Evolutionary conservation across 1,140 invertebrate genomes (phyloP), one percentile per base, ranked within the genome.

Genomic region (Bombus sibiricus): DNA sequence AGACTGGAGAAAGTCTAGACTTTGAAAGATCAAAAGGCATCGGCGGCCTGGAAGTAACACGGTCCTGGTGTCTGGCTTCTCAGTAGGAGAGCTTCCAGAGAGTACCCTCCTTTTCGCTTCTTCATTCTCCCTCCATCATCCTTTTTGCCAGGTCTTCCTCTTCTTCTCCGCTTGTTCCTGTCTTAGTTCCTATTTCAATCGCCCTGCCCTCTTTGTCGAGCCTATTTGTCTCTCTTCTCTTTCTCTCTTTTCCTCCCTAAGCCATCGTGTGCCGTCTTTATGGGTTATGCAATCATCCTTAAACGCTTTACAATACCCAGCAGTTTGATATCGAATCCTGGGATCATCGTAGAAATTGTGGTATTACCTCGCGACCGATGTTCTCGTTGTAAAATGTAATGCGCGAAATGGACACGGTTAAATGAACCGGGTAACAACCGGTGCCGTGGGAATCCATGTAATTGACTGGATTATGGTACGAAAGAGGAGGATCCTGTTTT

Each of bases 11-110:
- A 89, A 92, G 92, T 93, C 91, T 92, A 92, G 92, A 93, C 92
- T 90, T 87, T 88, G 88, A 86, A 88, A 92, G 92, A 93, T 93
- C 92, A 93, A 93, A 93, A 93, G 92, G 91, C 83, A 92, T 86
- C 92, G 88, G 62, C 88, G 88, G 89, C 86, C 92, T 92, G 92
- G 92, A 92, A 93, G 90, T 93, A 93, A 93, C 91, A 88, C 77
- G 90, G 89, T 90, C 85, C 87, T 86, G 88, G 83, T 88, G 86
- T 91, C 88, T 89, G 86, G 81, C 88, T 88, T 86, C 74, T 75
- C 75, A 90, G 88, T 89, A 86, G 85, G 71, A 66, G 71, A 85
- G 80, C 89, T 91, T 79, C 81, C 84, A 82, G 69, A 32, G 68
- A 32, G 68, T 87, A 84, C 83, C 85, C 73, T 84, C 57, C 68